Evolutionary conservation across 1,140 invertebrate species (phyloP), one percentile per base, ranked within the genome.

Genomic region (Triops longicaudatus): DNA sequence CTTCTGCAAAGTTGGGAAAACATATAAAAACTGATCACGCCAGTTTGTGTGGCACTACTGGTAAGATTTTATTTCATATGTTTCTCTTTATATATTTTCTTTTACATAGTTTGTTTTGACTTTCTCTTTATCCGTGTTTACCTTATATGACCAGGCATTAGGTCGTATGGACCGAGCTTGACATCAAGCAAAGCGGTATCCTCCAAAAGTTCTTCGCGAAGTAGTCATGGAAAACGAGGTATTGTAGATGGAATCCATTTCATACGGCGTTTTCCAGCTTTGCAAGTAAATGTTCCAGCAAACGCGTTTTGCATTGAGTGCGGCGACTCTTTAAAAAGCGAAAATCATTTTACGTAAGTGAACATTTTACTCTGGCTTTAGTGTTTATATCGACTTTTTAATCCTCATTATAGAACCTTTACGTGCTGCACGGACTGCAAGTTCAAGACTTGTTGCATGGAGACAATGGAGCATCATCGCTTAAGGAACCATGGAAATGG

Each of bases 221-320:
- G 6, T 22, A n/a, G 10, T 10, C 9, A 14, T 17, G 1, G 14
- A 22, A 63, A 63, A 22, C 9, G 17, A 14, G 22, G 50, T 22
- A 10, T 63, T 63, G 22, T 63, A 6, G 50, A 63, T 5, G 14
- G 17, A 0, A 22, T 22, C 50, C 50, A 63, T 63, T 63, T 63
- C 22, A 17, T 63, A 4, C 14, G 22, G 17, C 50, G n/a, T 22
- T 63, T 63, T 22, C 50, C 50, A 6, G 50, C 17, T n/a, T n/a
- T 63, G 50, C 14, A 63, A 22, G 50, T 17, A 22, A 63, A 0
- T 12, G 50, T 63, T 6, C 50, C 50, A n/a, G 17, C 9, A 63
- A 63, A 63, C 50, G 17, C 22, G 50, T n/a, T n/a, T 63, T 63
- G 50, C 50, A 63, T 63, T 63, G 50, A 63, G 22, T 63, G 50